Evolutionary conservation across 2,888 invertebrate genomes (phyloP), one percentile per base, ranked within the genome.

Genomic region (Hypsopygia costalis): DNA sequence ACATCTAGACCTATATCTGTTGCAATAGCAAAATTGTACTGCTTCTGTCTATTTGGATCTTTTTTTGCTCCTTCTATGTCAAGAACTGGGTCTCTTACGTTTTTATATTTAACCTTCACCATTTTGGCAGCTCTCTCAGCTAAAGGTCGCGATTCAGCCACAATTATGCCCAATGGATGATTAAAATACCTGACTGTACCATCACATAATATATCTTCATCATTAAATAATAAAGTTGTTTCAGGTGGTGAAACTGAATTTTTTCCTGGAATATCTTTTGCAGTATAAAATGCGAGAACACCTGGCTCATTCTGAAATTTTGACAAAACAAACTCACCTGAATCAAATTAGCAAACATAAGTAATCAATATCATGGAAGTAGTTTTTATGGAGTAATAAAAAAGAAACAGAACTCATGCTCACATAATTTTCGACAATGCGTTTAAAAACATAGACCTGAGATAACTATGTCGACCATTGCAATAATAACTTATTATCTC

Each of bases 251-350:
- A 69, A 51, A 86, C 91, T 37, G 69, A 63, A 67, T 94, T 94
- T 36, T 65, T 62, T 4, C 93, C 93, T 0, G 92, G 92, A 40
- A 94, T 87, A 57, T 93, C 92, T 51, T 89, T 81, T n/a, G 90
- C 90, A 8, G 82, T 72, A 44, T 89, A 86, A 53, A 91, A 93
- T 11, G 89, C 88, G 4, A 92, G 69, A 1, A 93, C 92, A 0
- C 93, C 93, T 20, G 87, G 78, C 34, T 90, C 58, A 53, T 76
- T 81, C 93, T 93, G 59, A 28, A 72, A 16, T n/a, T n/a, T n/a
- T n/a, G n/a, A n/a, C n/a, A n/a, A n/a, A n/a, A n/a, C n/a, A n/a
- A n/a, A n/a, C n/a, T n/a, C n/a, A n/a, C n/a, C n/a, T n/a, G n/a
- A n/a, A n/a, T n/a, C n/a, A n/a, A n/a, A n/a, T n/a, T n/a, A n/a